A percentile compares a stretch with the other conserved stretches of the same genome.
These are phyloP conservation scores for Oplegnathus fasciatus DNA, from an alignment of 2,113 vertebrate genomes.

Conservation along the genomic window DNA sequence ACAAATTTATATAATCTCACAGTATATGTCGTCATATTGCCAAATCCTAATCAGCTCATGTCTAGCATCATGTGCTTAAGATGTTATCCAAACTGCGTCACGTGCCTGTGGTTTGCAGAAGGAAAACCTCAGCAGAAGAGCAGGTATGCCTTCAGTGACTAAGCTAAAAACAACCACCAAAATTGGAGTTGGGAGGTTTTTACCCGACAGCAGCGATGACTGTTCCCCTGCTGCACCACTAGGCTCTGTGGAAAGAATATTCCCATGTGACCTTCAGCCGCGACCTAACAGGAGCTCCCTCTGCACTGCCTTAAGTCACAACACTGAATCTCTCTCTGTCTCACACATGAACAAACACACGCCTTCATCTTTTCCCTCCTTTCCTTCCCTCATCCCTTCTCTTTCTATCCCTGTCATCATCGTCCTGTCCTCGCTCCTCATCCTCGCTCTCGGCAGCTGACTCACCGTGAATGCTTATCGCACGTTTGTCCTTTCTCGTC, in stretches of 20 bases:
- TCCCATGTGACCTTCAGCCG: slow-evolving; percentile 72
- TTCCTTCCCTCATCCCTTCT: not conserved
- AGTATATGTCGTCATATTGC: not conserved
- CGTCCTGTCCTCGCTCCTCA: not conserved
- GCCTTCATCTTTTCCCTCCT: not conserved
- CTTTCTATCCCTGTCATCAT: slow-evolving; percentile 3
- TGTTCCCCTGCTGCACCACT: slow-evolving; percentile 37
- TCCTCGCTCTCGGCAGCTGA: slow-evolving; percentile 32
- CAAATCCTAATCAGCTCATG: not conserved
- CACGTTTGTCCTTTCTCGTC: slow-evolving; percentile 1
- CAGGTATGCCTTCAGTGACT: slow-evolving; percentile 2
- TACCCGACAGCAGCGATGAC: slow-evolving; percentile 12
- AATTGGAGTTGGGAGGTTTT: slow-evolving; percentile 15
- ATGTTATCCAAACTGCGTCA: not conserved
- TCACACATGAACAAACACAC: slow-evolving; percentile 26
- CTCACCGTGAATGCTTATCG: slow-evolving; percentile 2
- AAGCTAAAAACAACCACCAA: not conserved
- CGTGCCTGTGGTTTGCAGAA: not conserved
- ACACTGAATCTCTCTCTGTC: not conserved
- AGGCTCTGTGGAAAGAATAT: slow-evolving; percentile 56
- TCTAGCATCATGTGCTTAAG: not conserved
- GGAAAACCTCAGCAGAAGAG: not conserved
- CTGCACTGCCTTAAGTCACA: slow-evolving; percentile 43
- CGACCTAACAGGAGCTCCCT: slow-evolving; percentile 58
- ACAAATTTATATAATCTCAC: not conserved